phyloP scores from a whole-genome alignment of 64 coral and sea anemone genomes.

The Pocillopora damicornis region DNA sequence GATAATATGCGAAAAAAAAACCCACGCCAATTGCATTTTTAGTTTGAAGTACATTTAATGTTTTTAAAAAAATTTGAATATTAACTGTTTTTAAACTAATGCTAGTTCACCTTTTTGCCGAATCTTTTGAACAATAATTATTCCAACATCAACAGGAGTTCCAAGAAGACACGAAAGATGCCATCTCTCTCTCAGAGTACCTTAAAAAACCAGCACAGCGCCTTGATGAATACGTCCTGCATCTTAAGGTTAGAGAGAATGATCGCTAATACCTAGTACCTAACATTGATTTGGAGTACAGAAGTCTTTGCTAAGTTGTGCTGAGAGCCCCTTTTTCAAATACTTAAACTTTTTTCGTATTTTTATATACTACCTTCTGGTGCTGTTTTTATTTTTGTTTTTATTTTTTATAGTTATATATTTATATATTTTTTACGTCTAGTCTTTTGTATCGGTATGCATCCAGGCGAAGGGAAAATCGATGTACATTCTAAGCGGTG shows the following conservation, averaged over 20 bases:
- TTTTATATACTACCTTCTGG: no score
- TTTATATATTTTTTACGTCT: not conserved
- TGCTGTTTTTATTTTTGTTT: no score
- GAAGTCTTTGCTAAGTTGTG: not conserved
- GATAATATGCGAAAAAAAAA: no score
- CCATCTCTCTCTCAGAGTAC: constrained; percentile 61
- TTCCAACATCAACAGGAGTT: constrained; percentile 64
- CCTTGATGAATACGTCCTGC: constrained; percentile 64
- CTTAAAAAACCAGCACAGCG: constrained; percentile 79
- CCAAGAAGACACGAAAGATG: constrained; percentile 92
- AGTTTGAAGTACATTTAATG: no score
- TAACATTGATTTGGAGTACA: not conserved
- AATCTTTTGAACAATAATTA: not conserved
- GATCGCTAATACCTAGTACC: not conserved
- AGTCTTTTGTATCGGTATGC: no score
- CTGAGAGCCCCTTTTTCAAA: no score
- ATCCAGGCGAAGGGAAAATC: not conserved
- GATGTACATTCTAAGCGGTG: not conserved
- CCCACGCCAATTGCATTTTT: no score
- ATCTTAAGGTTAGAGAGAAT: constrained; percentile 60
- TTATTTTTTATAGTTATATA: not conserved
- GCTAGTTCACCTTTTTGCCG: not conserved
- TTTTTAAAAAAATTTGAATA: no score
- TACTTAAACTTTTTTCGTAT: no score
- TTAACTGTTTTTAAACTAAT: no score